These are phyloP conservation scores for Ormyrus rosae DNA, from an alignment of 2,888 invertebrate genomes.

Conservation along the genomic window DNA sequence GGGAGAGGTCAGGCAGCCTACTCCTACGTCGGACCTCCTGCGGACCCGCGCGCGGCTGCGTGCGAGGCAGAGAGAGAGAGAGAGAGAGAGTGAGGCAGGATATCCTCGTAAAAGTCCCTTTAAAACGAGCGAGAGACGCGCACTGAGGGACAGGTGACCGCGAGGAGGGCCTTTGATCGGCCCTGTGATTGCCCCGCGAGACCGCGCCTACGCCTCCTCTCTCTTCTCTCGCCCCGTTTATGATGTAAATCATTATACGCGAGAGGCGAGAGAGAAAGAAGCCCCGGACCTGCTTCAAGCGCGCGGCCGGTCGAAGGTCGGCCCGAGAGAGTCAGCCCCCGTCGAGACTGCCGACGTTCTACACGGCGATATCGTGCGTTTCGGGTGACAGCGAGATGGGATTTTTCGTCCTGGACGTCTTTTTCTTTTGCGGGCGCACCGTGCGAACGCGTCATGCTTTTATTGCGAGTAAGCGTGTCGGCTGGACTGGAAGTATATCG, in stretches of 20 bases:
- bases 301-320: slow-evolving; percentile 46
- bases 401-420: too few species aligned
- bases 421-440: too few species aligned
- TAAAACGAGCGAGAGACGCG: neutral
- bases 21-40: slow-evolving; percentile 65
- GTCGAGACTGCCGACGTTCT: slow-evolving; percentile 19
- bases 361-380: slow-evolving; percentile 35
- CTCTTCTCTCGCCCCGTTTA: slow-evolving; percentile 9
- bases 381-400: slow-evolving; percentile 26
- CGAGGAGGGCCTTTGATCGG: slow-evolving; percentile 54
- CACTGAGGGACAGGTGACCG: slow-evolving; percentile 69
- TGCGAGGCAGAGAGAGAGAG: too few species aligned
- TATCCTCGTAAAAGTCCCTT: slow-evolving; percentile 47
- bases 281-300: slow-evolving; percentile 60
- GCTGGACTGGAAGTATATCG: too few species aligned
- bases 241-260: slow-evolving; percentile 49
- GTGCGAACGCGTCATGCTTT: too few species aligned
- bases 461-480: too few species aligned
- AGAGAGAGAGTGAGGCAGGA: neutral
- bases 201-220: slow-evolving; percentile 50
- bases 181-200: slow-evolving; percentile 38
- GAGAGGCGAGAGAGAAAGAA: slow-evolving; percentile 43
- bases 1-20: slow-evolving; percentile 51
- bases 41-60: slow-evolving; percentile 65
- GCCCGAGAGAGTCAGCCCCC: slow-evolving; percentile 29